Percentiles rank a stretch among this genome's conserved stretches.
phyloP scores from a whole-genome alignment of 2,113 vertebrate genomes.

The Rhabdomys dilectus region DNA sequence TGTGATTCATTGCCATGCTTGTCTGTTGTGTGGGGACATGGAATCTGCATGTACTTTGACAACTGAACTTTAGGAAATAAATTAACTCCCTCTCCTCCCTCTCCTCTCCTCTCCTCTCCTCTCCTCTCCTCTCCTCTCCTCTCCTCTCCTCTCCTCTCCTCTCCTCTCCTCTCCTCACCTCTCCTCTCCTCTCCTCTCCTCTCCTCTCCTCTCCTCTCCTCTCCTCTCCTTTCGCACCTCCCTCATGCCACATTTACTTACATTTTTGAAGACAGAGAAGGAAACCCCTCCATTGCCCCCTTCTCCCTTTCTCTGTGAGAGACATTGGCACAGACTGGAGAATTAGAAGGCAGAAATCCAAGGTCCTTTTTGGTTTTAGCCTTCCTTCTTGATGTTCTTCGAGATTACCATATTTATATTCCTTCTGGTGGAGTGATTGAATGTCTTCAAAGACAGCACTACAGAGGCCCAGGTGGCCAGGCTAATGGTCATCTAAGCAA shows the following conservation, averaged over 20 bases:
- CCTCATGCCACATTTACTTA: not conserved
- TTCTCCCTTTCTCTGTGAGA: not conserved
- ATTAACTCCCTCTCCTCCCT: not conserved
- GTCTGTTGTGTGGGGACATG: not conserved
- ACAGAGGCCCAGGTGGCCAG: constrained; percentile 49
- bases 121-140: no score
- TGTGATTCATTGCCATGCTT: not conserved
- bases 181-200: no score
- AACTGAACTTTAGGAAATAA: not conserved
- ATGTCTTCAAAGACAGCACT: constrained; percentile 73
- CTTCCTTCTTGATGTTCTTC: not conserved
- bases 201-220: no score
- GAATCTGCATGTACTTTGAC: not conserved
- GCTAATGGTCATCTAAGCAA: constrained; percentile 65
- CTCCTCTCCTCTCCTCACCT: no score
- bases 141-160: no score
- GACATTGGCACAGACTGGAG: not conserved
- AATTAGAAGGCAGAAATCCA: constrained; percentile 43
- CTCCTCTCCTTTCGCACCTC: no score
- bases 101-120: fast-evolving
- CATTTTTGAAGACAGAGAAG: not conserved
- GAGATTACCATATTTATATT: constrained; percentile 51
- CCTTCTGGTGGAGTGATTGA: constrained; percentile 48
- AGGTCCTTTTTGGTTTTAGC: not conserved
- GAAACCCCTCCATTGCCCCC: not conserved